Evolutionary conservation across 2,888 invertebrate genomes (phyloP).

Genomic region (Podotricha telesiphe): DNA sequence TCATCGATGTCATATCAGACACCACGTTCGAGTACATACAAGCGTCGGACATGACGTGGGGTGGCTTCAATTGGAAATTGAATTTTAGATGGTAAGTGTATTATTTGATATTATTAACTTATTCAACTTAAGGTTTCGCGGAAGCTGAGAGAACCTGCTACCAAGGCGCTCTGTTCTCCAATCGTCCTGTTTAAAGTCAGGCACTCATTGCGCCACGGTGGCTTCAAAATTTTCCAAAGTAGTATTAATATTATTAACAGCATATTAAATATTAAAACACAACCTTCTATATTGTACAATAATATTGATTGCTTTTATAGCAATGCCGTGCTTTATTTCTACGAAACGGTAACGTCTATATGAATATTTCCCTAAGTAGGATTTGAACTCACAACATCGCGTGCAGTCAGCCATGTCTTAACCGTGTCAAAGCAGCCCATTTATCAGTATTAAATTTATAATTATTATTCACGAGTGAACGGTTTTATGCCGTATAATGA

Average conservation of each 20-base stretch:
- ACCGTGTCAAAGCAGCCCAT: background rate
- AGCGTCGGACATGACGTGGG: constrained; percentile 99
- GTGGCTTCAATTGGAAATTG: constrained; percentile 99
- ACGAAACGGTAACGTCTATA: background rate
- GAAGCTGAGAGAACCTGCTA: no score
- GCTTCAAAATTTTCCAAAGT: no score
- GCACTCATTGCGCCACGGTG: no score
- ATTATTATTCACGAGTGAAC: constrained; percentile 7
- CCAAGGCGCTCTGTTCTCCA: no score
- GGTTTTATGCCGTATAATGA: constrained; percentile 10
- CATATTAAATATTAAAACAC: background rate
- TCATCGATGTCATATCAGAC: constrained; percentile 99
- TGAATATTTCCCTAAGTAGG: background rate
- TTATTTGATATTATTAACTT: no score
- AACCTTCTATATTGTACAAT: background rate
- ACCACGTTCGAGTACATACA: constrained; percentile 99
- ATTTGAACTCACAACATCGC: background rate
- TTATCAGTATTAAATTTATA: background rate
- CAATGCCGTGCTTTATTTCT: no score
- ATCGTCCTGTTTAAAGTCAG: no score
- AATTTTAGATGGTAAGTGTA: constrained; percentile 96
- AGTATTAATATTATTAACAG: no score
- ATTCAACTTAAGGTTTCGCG: no score
- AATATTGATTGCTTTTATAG: no score
- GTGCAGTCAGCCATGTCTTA: background rate